phyloP scores from a whole-genome alignment of 2,797 vertebrate species.

The Lepilemur ruficaudatus region DNA sequence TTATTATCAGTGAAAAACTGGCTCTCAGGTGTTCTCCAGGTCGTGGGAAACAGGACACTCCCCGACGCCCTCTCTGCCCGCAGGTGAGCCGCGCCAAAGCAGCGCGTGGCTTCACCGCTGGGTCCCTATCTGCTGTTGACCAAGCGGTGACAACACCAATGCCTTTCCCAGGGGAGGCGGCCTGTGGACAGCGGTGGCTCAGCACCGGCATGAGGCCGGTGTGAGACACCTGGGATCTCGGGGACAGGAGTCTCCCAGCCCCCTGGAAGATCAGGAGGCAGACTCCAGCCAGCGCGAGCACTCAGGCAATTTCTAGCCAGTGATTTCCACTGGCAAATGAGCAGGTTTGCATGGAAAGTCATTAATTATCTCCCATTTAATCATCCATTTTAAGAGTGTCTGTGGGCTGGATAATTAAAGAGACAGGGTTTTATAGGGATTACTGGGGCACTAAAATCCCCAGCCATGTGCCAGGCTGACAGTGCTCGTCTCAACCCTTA shows the following conservation, averaged over 20 bases:
- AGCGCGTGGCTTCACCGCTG: rapidly evolving
- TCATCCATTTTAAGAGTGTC: constrained; percentile 59
- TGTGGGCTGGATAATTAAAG: constrained; percentile 71
- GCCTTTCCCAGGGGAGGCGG: not conserved
- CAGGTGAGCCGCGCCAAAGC: rapidly evolving
- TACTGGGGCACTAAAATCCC: not conserved
- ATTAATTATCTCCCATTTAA: constrained; percentile 61
- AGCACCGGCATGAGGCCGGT: rapidly evolving
- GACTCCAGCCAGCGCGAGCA: not conserved
- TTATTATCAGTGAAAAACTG: not conserved
- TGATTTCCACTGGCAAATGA: constrained; percentile 43
- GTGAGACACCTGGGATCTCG: not conserved
- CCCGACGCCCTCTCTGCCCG: not conserved
- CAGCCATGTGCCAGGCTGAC: not conserved
- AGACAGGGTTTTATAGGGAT: constrained; percentile 31
- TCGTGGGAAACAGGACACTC: not conserved
- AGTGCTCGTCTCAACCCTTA: not conserved
- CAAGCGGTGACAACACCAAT: rapidly evolving
- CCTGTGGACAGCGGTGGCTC: rapidly evolving
- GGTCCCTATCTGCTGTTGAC: too few relatives aligned
- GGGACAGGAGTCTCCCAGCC: not conserved
- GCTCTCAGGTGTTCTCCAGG: not conserved
- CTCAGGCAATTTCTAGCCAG: not conserved
- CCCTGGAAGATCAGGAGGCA: not conserved
- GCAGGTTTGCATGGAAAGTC: constrained; percentile 36